Conservation (phyloP, 2,113 vertebrate genomes). For the Coturnix japonica region DNA sequence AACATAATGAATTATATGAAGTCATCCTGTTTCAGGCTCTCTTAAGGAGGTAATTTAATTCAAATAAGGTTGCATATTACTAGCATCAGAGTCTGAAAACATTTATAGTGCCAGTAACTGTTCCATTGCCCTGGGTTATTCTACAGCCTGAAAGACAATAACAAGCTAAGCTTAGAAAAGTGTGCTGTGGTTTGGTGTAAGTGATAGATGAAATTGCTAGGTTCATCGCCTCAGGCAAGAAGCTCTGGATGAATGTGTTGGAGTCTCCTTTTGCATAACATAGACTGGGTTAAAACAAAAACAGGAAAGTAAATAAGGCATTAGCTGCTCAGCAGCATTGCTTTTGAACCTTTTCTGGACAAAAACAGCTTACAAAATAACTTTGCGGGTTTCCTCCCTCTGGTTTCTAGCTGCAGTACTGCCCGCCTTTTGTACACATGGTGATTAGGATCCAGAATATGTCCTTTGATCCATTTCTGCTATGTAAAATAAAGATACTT, state of each 20-base stretch:
- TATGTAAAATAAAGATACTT: background rate
- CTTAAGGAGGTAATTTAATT: conserved; percentile 72
- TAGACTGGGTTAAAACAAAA: conserved; percentile 13
- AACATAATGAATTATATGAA: conserved; percentile 67
- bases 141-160: conserved; percentile 44
- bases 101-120: conserved; percentile 58
- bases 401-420: background rate
- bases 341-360: background rate
- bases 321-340: background rate
- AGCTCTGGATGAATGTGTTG: background rate
- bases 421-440: background rate
- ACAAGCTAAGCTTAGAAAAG: conserved; percentile 31
- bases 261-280: background rate
- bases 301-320: conserved; percentile 11
- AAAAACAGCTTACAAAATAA: background rate
- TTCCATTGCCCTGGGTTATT: conserved; percentile 36
- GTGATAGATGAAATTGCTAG: background rate
- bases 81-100: conserved; percentile 64
- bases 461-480: background rate
- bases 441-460: background rate
- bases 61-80: conserved; percentile 58
- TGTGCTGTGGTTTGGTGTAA: conserved; percentile 15
- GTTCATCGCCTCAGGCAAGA: background rate
- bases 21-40: conserved; percentile 65
- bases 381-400: background rate